These are phyloP conservation scores for Cerastoderma edule DNA, from an alignment of 2,888 invertebrate genomes.

Conservation along the genomic window DNA sequence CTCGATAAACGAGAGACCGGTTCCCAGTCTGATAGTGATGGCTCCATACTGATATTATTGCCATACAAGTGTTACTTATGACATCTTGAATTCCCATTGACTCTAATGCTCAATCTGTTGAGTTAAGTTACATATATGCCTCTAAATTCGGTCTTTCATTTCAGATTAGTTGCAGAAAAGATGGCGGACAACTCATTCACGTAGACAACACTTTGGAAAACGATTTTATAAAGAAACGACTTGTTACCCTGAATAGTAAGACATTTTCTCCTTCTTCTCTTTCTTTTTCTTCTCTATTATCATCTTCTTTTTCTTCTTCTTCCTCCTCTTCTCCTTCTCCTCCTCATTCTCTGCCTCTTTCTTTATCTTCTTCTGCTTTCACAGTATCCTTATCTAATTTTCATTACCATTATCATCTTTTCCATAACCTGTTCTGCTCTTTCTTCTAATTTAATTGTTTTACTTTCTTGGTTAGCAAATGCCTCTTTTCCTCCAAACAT, in stretches of 20 bases:
- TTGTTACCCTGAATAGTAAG: background rate
- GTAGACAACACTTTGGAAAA: constrained; percentile 7
- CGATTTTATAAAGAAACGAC: constrained; percentile 3
- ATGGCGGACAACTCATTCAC: constrained; percentile 6
- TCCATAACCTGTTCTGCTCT: no score
- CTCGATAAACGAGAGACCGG: background rate
- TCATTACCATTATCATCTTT: background rate
- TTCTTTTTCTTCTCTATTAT: background rate
- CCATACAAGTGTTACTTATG: background rate
- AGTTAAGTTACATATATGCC: background rate
- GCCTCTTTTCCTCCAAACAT: no score
- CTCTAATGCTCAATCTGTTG: background rate
- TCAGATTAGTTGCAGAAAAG: constrained; percentile 5
- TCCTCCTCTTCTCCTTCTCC: background rate
- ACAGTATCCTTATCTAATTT: background rate
- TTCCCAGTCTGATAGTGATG: background rate
- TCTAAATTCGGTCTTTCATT: background rate
- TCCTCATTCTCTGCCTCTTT: background rate
- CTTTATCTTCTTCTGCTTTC: background rate
- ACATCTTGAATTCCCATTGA: background rate
- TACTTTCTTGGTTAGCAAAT: no score
- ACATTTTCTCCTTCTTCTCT: no score
- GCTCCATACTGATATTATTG: background rate
- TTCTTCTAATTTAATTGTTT: no score
- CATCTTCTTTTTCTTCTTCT: background rate